Evolutionary conservation across 2,888 invertebrate genomes (phyloP).

Genomic region (Caenorhabditis imperialis): DNA sequence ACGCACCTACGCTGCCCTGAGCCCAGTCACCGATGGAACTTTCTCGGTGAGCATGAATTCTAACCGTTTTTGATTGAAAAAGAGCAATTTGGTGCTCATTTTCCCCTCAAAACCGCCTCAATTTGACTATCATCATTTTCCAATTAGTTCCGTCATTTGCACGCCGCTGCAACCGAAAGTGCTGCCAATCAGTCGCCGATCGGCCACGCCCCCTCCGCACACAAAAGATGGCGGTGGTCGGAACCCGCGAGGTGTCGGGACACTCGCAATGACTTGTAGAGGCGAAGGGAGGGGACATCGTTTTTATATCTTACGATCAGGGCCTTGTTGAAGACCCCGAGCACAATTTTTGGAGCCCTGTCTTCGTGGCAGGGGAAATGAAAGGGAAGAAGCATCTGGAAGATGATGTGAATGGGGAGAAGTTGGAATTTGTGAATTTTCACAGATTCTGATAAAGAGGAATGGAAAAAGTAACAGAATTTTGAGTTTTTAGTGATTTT

Average conservation of each 20-base stretch:
- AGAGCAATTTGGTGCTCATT: too few relatives aligned
- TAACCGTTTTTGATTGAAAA: too few relatives aligned
- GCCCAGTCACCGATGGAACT: conserved; percentile 79
- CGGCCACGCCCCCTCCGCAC: conserved; percentile 5
- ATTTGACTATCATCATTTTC: not conserved
- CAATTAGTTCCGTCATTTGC: not conserved
- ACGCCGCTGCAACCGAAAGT: not conserved
- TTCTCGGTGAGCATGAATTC: conserved; percentile 38
- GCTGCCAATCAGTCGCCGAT: not conserved
- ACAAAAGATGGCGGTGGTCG: conserved; percentile 2
- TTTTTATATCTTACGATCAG: not conserved
- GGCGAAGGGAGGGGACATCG: not conserved
- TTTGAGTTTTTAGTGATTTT: too few relatives aligned
- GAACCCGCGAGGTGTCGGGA: conserved; percentile 15
- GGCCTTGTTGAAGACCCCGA: conserved; percentile 27
- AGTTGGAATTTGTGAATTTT: too few relatives aligned
- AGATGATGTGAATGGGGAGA: too few relatives aligned
- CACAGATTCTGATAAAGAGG: too few relatives aligned
- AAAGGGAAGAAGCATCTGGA: too few relatives aligned
- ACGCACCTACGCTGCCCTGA: conserved; percentile 80
- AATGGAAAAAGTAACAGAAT: too few relatives aligned
- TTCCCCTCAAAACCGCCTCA: not conserved
- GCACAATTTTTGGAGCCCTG: conserved; percentile 39
- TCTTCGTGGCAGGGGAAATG: too few relatives aligned
- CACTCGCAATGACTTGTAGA: conserved; percentile 6